Conservation (phyloP, 1,140 invertebrate species). For the Aphaenogaster floridana region DNA sequence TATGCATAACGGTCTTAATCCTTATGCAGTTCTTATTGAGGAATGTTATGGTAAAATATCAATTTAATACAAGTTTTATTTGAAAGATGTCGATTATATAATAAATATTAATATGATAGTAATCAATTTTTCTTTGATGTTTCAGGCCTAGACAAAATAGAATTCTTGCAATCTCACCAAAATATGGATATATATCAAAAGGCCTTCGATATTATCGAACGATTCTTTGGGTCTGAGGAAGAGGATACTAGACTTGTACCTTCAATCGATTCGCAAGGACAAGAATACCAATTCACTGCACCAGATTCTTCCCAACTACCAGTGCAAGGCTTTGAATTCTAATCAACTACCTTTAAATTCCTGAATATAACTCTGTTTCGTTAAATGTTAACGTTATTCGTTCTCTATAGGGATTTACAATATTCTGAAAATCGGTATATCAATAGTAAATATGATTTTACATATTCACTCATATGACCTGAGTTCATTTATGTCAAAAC, state of each 20-base stretch:
- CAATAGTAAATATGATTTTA: constrained; percentile 50
- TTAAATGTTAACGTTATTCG: constrained; percentile 66
- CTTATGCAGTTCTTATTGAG: constrained; percentile 97
- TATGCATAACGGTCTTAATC: constrained; percentile 92
- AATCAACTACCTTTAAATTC: constrained; percentile 80
- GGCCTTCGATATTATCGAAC: constrained; percentile 98
- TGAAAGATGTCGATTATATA: background rate
- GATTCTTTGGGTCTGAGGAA: constrained; percentile 97
- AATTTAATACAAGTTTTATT: background rate
- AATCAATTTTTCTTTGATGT: constrained; percentile 55
- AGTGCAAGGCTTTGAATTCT: constrained; percentile 94
- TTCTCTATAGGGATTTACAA: constrained; percentile 50
- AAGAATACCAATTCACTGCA: constrained; percentile 92
- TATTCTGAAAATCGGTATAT: constrained; percentile 63
- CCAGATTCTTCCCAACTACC: constrained; percentile 90
- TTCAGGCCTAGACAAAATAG: constrained; percentile 98
- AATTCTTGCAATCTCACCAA: constrained; percentile 98
- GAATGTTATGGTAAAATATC: constrained; percentile 95
- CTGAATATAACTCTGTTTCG: constrained; percentile 66
- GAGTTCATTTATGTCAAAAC: constrained; percentile 67
- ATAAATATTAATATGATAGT: background rate
- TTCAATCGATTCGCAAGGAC: constrained; percentile 91
- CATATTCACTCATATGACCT: constrained; percentile 54
- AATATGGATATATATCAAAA: constrained; percentile 99
- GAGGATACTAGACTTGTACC: constrained; percentile 95